These are phyloP conservation scores for Poecilus cupreus DNA, from an alignment of 2,888 invertebrate species.

Conservation along the genomic window DNA sequence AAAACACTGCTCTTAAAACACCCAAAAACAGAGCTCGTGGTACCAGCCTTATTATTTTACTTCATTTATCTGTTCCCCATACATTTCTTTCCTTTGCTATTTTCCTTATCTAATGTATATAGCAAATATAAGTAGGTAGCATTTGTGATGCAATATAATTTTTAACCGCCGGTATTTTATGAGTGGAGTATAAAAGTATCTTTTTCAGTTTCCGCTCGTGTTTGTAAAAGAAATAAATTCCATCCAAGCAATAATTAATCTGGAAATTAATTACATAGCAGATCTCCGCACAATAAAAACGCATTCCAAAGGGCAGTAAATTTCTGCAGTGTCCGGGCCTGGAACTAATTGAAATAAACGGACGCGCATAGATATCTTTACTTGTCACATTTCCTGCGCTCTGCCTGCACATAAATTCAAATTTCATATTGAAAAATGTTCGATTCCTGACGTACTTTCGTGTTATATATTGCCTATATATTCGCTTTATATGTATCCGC, in stretches of 20 bases:
- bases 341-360: slow-evolving; percentile 51
- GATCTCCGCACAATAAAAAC: slow-evolving; percentile 15
- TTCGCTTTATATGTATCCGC: slow-evolving; percentile 25
- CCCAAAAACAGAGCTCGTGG: too few species aligned
- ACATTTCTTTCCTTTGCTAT: too few species aligned
- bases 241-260: not conserved
- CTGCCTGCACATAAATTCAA: slow-evolving; percentile 53
- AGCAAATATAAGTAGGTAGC: too few species aligned
- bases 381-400: slow-evolving; percentile 44
- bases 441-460: slow-evolving; percentile 58
- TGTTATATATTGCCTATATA: slow-evolving; percentile 57
- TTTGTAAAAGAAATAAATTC: too few species aligned
- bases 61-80: too few species aligned
- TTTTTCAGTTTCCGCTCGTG: too few species aligned
- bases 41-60: too few species aligned
- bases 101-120: too few species aligned
- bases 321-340: slow-evolving; percentile 36
- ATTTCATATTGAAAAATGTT: slow-evolving; percentile 59
- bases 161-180: too few species aligned
- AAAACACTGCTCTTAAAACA: too few species aligned
- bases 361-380: slow-evolving; percentile 55
- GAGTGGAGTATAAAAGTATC: too few species aligned
- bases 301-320: slow-evolving; percentile 25
- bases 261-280: slow-evolving; percentile 21
- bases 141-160: too few species aligned